A percentile compares a stretch with the other conserved stretches of the same genome.
phyloP scores from a whole-genome alignment of 2,113 vertebrate genomes.

The Todiramphus chloris region DNA sequence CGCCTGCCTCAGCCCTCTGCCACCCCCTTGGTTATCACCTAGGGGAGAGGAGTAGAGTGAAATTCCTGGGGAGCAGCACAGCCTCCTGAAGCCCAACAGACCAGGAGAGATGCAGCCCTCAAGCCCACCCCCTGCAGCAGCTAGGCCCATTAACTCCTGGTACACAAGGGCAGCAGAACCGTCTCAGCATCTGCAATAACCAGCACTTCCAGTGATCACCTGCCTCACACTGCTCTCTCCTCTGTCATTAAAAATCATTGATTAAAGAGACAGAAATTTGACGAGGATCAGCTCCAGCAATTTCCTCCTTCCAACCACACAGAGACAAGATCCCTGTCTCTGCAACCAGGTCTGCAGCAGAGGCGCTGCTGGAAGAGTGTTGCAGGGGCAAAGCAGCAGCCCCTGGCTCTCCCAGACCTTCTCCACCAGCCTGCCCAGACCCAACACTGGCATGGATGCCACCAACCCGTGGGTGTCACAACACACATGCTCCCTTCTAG shows the following conservation, averaged over 20 bases:
- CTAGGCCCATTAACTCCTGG: neutral
- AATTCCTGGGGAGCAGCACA: neutral
- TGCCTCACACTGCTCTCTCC: neutral
- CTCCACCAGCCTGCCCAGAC: neutral
- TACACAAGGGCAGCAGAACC: neutral
- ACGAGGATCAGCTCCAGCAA: accelerated
- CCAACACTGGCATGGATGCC: neutral
- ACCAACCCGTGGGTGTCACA: neutral
- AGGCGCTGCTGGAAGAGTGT: accelerated
- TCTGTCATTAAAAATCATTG: neutral
- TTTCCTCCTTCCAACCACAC: neutral
- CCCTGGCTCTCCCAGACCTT: neutral
- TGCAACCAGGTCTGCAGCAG: accelerated
- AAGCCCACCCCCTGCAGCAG: neutral
- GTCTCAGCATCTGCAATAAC: neutral
- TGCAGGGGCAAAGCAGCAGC: neutral
- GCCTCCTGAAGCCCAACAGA: neutral
- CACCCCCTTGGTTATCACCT: neutral
- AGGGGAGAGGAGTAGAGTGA: neutral
- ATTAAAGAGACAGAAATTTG: neutral
- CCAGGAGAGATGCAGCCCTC: accelerated
- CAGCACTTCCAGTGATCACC: neutral
- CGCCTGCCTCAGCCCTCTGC: neutral
- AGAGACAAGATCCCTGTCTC: neutral
- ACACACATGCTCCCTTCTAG: neutral